These are phyloP conservation scores for Cetoscarus ocellatus DNA, from an alignment of 2,797 vertebrate genomes.

Conservation along the genomic window DNA sequence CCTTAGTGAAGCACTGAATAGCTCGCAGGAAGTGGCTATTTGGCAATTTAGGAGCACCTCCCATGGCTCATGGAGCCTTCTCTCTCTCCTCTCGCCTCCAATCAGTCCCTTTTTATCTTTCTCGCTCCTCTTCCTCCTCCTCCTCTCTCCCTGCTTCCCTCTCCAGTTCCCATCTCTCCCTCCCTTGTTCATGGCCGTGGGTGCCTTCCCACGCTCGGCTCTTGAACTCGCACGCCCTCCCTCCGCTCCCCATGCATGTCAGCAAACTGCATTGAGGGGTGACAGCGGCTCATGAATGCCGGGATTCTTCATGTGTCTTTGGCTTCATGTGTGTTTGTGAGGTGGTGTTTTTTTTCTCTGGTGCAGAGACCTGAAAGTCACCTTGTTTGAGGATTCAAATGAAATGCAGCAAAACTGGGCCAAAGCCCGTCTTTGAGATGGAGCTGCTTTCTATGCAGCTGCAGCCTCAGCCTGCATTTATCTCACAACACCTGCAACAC, in stretches of 20 bases:
- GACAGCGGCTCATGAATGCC: constrained; percentile 45
- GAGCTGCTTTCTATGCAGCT: constrained; percentile 27
- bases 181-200: constrained; percentile 53
- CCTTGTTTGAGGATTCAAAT: constrained; percentile 52
- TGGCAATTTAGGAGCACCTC: constrained; percentile 76
- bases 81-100: constrained; percentile 58
- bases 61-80: constrained; percentile 69
- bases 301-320: constrained; percentile 18
- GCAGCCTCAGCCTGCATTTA: constrained; percentile 17
- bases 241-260: constrained; percentile 42
- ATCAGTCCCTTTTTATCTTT: constrained; percentile 66
- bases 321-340: constrained; percentile 13
- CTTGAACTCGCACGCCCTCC: constrained; percentile 67
- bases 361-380: constrained; percentile 68
- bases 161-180: constrained; percentile 60
- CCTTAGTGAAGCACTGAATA: constrained; percentile 76
- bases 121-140: constrained; percentile 50
- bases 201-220: constrained; percentile 77
- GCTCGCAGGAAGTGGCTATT: constrained; percentile 79
- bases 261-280: constrained; percentile 48
- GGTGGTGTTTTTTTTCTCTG: constrained; percentile 22
- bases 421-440: constrained; percentile 21
- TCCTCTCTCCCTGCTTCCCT: constrained; percentile 34
- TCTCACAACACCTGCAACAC: constrained; percentile 10
- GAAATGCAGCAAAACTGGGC: constrained; percentile 65